A percentile compares a stretch with the other conserved stretches of the same genome.
Evolutionary conservation across 2,797 vertebrate genomes (phyloP).

Genomic region (Coccyzus lansbergi): DNA sequence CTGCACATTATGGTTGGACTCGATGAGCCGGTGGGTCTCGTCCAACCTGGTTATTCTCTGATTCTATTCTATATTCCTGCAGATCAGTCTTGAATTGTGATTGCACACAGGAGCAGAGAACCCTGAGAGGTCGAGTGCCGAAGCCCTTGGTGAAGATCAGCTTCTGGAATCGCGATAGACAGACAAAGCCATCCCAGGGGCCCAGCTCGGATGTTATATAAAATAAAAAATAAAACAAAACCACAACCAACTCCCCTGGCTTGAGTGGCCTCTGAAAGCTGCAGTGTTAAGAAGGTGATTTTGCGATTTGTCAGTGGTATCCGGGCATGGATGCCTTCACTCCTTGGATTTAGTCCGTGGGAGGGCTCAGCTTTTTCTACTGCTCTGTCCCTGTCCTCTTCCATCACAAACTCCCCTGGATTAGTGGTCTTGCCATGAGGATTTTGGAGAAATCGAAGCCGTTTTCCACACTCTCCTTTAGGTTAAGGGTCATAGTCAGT

Average conservation of each 20-base stretch:
- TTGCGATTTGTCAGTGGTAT: background rate
- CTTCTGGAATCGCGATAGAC: rapidly evolving
- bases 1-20: too few relatives aligned
- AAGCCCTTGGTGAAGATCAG: background rate
- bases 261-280: background rate
- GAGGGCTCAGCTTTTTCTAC: background rate
- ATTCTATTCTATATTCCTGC: background rate
- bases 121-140: background rate
- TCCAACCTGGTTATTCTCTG: too few relatives aligned
- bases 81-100: background rate
- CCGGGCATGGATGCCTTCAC: background rate
- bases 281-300: rapidly evolving
- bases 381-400: background rate
- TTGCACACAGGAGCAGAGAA: background rate
- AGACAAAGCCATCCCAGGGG: background rate
- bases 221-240: background rate
- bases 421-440: rapidly evolving
- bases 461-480: background rate
- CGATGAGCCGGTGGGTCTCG: too few relatives aligned
- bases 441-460: background rate
- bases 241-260: background rate
- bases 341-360: background rate
- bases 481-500: background rate
- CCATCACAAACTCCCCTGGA: background rate
- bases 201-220: background rate